phyloP scores from a whole-genome alignment of 2,888 invertebrate genomes.

The Alviniconcha strummeri region DNA sequence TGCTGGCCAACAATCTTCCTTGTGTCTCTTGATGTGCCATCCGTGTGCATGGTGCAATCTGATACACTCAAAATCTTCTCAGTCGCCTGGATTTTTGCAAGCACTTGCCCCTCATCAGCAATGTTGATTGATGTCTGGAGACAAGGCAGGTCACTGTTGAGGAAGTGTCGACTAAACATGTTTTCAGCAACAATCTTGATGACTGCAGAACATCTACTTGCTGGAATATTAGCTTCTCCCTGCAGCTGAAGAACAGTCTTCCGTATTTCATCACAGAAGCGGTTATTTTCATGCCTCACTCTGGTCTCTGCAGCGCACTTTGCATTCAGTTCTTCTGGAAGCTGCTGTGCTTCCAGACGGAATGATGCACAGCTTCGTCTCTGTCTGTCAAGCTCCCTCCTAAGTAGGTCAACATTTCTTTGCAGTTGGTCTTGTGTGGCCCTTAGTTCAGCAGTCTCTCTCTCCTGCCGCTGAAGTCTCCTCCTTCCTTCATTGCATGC shows the following conservation, averaged over 20 bases:
- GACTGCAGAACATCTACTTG: neutral
- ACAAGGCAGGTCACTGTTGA: neutral
- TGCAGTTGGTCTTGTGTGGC: neutral
- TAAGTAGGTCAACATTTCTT: neutral
- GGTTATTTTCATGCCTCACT: neutral
- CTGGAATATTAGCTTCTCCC: constrained; percentile 4
- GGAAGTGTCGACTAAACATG: neutral
- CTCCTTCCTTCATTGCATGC: neutral
- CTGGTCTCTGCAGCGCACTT: neutral
- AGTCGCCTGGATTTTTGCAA: neutral
- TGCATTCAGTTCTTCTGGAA: neutral
- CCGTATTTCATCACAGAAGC: neutral
- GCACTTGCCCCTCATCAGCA: constrained; percentile 18
- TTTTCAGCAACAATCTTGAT: neutral
- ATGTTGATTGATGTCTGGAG: constrained; percentile 4
- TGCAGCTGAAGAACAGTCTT: constrained; percentile 6
- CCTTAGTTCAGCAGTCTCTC: neutral
- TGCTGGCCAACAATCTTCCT: constrained; percentile 24
- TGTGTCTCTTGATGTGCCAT: constrained; percentile 5
- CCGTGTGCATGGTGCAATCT: neutral
- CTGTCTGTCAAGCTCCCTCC: neutral
- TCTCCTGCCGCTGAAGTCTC: neutral
- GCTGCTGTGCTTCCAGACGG: neutral
- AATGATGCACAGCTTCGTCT: neutral
- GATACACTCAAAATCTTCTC: neutral